These are phyloP conservation scores for Sterna hirundo DNA, from an alignment of 2,113 vertebrate species.

Conservation along the genomic window DNA sequence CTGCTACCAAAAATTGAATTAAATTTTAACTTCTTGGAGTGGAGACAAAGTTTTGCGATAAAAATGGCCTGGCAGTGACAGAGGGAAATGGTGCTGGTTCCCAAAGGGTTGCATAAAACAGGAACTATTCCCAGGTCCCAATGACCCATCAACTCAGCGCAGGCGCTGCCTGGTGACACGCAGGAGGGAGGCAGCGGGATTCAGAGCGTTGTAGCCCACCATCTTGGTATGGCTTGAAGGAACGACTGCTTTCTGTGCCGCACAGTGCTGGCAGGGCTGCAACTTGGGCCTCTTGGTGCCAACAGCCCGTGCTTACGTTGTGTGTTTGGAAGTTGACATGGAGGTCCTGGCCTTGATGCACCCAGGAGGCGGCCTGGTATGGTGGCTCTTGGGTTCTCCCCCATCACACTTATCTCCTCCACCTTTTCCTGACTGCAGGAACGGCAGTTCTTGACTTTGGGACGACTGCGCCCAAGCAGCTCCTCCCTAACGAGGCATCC, in stretches of 20 bases:
- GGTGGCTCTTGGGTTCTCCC: background rate
- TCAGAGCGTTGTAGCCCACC: background rate
- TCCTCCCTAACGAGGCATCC: background rate
- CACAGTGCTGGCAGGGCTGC: background rate
- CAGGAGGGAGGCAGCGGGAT: background rate
- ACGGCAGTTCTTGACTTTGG: background rate
- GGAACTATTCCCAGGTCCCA: background rate
- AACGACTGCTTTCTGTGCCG: fast-evolving
- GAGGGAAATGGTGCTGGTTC: background rate
- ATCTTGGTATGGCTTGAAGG: background rate
- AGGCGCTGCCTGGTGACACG: fast-evolving
- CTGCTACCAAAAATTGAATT: background rate
- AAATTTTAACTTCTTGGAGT: slow-evolving; percentile 1
- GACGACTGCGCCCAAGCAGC: fast-evolving
- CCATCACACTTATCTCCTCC: background rate
- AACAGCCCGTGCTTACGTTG: fast-evolving
- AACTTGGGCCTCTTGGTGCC: background rate
- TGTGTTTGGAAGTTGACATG: background rate
- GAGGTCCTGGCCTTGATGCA: background rate
- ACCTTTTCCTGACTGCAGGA: background rate
- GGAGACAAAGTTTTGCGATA: background rate
- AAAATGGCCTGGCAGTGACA: background rate
- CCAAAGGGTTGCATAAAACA: background rate
- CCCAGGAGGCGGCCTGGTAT: background rate
- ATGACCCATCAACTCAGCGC: fast-evolving